Base-by-base conservation (phyloP, 2,888 invertebrate species). In the Sphaerophoria taeniata region DNA sequence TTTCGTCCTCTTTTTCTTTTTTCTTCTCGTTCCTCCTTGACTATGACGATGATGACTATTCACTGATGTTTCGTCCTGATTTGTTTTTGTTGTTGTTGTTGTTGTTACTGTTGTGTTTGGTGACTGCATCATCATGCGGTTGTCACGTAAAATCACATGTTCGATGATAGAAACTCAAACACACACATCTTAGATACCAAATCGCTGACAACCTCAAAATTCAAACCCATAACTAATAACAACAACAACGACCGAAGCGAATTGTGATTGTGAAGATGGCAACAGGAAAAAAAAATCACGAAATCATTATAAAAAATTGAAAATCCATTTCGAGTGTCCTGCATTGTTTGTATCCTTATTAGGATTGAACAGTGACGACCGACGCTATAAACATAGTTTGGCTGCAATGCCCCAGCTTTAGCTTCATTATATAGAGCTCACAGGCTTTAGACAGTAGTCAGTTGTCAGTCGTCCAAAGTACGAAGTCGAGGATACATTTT, bases 281-380 rank as follows among this genome's bases (percentile, higher is more conserved):
- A 31, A 2, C 4, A 39, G 4, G 11, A 51, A n/a, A n/a, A n/a
- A 24, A 3, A 5, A 36, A 14, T 36, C 14, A 43, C 55, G 43
- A 75, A 85, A 76, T 81, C 69, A 73, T 81, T 81, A 76, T 56
- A 81, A 24, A 24, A 76, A 84, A 80, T 84, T 84, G 84, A 67
- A 84, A 85, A 81, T 80, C 72, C 76, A 85, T 76, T 81, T 84
- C 80, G 75, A 80, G 75, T 75, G 83, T 79, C 79, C 79, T 75
- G 67, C 33, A 14, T 45, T 63, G 31, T 74, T 63, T 60, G 12
- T 73, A 31, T 69, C 58, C 33, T 51, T 16, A 24, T 58, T 69
- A 36, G 34, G 36, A 49, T 51, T 72, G 75, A 34, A 43, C 16
- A 36, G 36, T 65, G 47, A 56, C 55, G 47, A n/a, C n/a, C n/a